phyloP scores from a whole-genome alignment of 2,888 invertebrate species.

The Drosophila pseudotakahashii region DNA sequence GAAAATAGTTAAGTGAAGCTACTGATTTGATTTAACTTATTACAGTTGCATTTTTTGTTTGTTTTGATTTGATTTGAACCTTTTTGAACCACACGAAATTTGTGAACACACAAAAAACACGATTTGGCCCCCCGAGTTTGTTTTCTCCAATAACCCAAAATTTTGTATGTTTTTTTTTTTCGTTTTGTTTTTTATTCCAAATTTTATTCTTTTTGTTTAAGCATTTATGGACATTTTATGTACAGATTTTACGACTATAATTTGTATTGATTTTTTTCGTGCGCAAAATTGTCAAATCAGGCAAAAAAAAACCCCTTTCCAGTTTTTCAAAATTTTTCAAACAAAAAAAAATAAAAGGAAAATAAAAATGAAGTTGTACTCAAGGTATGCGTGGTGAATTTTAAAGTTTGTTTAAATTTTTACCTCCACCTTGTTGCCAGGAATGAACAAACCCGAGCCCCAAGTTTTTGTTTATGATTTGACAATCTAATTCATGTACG shows the following conservation, averaged over 20 bases:
- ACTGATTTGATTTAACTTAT: conserved; percentile 25
- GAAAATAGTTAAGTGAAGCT: conserved; percentile 74
- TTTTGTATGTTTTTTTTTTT: conserved; percentile 50
- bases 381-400: conserved; percentile 18
- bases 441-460: conserved; percentile 6
- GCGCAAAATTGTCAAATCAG: conserved; percentile 61
- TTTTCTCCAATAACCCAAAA: conserved; percentile 57
- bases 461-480: conserved; percentile 44
- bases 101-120: conserved; percentile 60
- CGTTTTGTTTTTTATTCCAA: conserved; percentile 47
- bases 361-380: conserved; percentile 1
- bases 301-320: conserved; percentile 11
- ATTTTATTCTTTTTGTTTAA: conserved; percentile 62
- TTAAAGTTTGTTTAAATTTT: conserved; percentile 10
- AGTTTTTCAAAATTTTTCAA: conserved; percentile 19
- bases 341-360: background rate
- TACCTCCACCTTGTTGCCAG: conserved; percentile 17
- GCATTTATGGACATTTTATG: conserved; percentile 44
- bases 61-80: conserved; percentile 25
- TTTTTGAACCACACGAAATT: conserved; percentile 40
- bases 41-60: conserved; percentile 34
- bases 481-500: conserved; percentile 30
- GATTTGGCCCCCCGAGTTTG: conserved; percentile 71
- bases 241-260: conserved; percentile 33
- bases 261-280: conserved; percentile 42